phyloP scores from a whole-genome alignment of 2,888 invertebrate genomes.

The Campaea margaritaria region DNA sequence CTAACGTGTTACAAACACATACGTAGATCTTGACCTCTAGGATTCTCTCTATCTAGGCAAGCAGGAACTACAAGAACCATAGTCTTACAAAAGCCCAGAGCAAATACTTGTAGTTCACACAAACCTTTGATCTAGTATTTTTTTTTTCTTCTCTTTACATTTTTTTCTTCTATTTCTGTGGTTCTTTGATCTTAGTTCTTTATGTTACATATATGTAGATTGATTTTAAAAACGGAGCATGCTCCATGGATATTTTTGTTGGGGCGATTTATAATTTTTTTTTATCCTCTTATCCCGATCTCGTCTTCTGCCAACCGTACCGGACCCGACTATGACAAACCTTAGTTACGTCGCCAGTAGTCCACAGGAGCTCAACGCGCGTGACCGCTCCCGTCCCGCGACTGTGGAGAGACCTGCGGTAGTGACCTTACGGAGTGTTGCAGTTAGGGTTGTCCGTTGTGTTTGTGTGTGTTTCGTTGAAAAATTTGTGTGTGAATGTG shows the following conservation, averaged over 20 bases:
- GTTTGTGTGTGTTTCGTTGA: background rate
- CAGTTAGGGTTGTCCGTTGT: background rate
- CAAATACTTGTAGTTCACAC: no score
- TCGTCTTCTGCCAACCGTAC: slow-evolving; percentile 12
- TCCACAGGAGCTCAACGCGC: slow-evolving; percentile 63
- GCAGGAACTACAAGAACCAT: no score
- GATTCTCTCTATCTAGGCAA: no score
- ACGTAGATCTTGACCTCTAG: no score
- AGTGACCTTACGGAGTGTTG: slow-evolving; percentile 2
- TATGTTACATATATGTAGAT: no score
- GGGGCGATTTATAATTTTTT: background rate
- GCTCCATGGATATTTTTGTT: background rate
- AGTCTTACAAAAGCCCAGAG: no score
- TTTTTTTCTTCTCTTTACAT: no score
- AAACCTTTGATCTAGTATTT: no score
- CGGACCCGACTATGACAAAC: slow-evolving; percentile 33
- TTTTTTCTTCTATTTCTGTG: no score
- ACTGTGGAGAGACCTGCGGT: slow-evolving; percentile 7
- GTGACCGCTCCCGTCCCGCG: slow-evolving; percentile 47
- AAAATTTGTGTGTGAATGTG: background rate
- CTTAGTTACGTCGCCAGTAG: slow-evolving; percentile 62
- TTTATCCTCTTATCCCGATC: slow-evolving; percentile 3
- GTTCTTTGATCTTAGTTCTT: no score
- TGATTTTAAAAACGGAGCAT: no score
- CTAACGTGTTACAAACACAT: no score